Percentiles rank a stretch among this genome's conserved stretches.
These are phyloP conservation scores for Capreolus pygargus DNA, from an alignment of 2,113 vertebrate genomes.

Conservation along the genomic window DNA sequence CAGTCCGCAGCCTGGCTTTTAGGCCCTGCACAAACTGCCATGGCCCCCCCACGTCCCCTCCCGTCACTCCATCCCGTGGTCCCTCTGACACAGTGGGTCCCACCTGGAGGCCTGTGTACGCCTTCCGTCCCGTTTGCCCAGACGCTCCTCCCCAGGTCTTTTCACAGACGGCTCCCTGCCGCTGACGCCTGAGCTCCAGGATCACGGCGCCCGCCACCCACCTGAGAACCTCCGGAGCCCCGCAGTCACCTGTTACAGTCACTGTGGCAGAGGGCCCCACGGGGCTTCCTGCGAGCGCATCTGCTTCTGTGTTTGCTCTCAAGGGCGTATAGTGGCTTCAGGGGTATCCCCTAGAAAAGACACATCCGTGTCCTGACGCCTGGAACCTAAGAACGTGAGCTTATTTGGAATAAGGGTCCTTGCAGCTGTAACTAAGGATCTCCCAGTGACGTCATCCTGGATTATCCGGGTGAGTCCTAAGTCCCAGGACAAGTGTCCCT, in stretches of 20 bases:
- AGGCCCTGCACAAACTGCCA: not conserved
- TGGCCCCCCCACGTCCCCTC: not conserved
- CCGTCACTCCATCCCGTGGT: not conserved
- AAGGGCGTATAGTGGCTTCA: not conserved
- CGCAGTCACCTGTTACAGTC: not conserved
- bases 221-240: not conserved
- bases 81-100: not conserved
- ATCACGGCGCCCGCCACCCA: fast-evolving
- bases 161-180: not conserved
- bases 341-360: not conserved
- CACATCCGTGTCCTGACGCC: not conserved
- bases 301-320: not conserved
- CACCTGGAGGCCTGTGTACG: not conserved
- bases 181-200: not conserved
- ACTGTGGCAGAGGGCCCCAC: fast-evolving
- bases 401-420: not conserved
- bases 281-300: fast-evolving
- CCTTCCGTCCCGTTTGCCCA: not conserved
- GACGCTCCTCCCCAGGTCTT: not conserved
- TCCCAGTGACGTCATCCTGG: not conserved
- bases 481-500: not conserved
- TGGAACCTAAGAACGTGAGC: too few relatives aligned
- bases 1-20: not conserved
- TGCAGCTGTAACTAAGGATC: too few relatives aligned
- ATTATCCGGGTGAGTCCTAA: not conserved